Conservation (phyloP, 1,140 invertebrate species). For the Achroia grisella region DNA sequence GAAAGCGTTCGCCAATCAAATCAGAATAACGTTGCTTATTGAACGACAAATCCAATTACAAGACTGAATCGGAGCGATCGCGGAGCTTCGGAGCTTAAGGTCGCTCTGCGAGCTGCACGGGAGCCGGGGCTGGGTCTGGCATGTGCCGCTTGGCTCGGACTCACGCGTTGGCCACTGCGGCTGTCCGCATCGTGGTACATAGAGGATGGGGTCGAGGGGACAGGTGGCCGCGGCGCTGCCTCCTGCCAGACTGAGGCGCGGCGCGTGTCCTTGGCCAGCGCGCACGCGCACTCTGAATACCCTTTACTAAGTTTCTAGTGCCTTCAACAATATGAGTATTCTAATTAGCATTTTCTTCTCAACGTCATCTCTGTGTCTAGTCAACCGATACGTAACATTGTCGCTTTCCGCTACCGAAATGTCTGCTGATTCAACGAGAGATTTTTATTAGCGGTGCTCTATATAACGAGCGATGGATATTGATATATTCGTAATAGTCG, state of each 20-base stretch:
- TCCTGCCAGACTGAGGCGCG: conserved; percentile 64
- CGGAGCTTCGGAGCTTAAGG: conserved; percentile 59
- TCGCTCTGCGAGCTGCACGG: conserved; percentile 48
- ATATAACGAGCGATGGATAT: background rate
- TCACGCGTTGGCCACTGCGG: conserved; percentile 48
- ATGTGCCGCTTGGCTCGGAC: conserved; percentile 39
- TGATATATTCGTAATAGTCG: background rate
- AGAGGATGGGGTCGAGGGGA: conserved; percentile 14
- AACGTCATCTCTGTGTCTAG: conserved; percentile 2
- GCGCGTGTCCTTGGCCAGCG: conserved; percentile 57
- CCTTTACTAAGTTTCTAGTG: conserved; percentile 50
- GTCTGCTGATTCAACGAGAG: no score
- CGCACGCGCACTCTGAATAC: conserved; percentile 48
- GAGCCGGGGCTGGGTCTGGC: conserved; percentile 38
- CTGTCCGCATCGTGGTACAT: conserved; percentile 42
- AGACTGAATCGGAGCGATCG: conserved; percentile 67
- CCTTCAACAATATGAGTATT: conserved; percentile 37
- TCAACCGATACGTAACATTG: background rate
- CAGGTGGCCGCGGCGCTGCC: conserved; percentile 51
- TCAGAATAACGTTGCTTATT: conserved; percentile 62
- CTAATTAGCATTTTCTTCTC: conserved; percentile 19
- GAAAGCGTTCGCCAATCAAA: conserved; percentile 66
- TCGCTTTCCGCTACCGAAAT: no score
- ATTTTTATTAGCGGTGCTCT: no score
- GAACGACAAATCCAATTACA: conserved; percentile 70